Percentiles rank a stretch among this genome's conserved stretches.
phyloP scores from a whole-genome alignment of 1,140 invertebrate species.

The Piezodorus guildinii region DNA sequence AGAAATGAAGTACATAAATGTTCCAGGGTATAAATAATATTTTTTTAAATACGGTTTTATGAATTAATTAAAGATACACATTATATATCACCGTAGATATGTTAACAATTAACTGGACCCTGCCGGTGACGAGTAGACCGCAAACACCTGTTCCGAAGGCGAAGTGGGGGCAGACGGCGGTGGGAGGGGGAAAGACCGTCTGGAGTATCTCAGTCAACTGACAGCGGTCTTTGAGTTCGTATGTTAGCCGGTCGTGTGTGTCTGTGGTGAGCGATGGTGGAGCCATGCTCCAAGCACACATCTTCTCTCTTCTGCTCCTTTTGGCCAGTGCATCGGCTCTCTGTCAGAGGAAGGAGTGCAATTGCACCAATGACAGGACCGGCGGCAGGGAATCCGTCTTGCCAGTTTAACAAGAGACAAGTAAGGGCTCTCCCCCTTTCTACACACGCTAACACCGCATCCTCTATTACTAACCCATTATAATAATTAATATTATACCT shows the following conservation, averaged over 20 bases:
- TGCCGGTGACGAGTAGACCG: too few relatives aligned
- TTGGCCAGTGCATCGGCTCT: not conserved
- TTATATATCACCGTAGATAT: too few relatives aligned
- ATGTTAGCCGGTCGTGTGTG: too few relatives aligned
- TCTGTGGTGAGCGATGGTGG: not conserved
- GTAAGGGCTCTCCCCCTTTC: not conserved
- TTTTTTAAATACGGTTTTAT: too few relatives aligned
- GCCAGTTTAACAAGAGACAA: slow-evolving; percentile 11
- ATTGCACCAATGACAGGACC: slow-evolving; percentile 1
- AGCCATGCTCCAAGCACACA: not conserved
- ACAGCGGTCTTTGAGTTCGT: not conserved
- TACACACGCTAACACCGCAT: not conserved
- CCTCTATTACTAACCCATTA: not conserved
- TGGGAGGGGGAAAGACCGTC: not conserved
- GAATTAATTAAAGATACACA: too few relatives aligned
- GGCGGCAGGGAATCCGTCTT: not conserved
- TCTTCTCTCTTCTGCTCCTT: not conserved
- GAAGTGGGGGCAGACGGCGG: not conserved
- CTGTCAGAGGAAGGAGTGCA: slow-evolving; percentile 12
- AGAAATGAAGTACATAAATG: too few relatives aligned
- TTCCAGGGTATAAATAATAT: too few relatives aligned
- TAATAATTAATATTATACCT: too few relatives aligned
- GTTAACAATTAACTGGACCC: too few relatives aligned
- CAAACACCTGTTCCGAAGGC: not conserved
- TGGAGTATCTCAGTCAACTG: not conserved